Percentiles rank a stretch among this genome's conserved stretches.
Conservation (phyloP, 2,797 vertebrate genomes). For the Triplophysa bombifrons region DNA sequence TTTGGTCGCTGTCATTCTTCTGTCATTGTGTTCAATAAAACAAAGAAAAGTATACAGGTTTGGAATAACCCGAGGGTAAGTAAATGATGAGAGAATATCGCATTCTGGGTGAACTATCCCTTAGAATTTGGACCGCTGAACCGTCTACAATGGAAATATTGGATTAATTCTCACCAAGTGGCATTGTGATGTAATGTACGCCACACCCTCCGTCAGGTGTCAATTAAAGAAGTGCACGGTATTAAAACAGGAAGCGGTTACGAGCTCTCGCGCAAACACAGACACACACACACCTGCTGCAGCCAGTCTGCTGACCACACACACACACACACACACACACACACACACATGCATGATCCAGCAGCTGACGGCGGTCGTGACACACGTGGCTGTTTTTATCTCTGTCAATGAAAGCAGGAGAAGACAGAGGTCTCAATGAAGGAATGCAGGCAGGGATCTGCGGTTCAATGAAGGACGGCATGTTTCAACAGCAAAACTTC, state of each 20-base stretch:
- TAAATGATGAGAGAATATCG: no score
- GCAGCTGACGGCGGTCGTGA: neutral
- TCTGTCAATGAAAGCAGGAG: slow-evolving; percentile 2
- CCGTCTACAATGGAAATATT: no score
- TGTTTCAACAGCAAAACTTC: slow-evolving; percentile 5
- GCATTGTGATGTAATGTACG: neutral
- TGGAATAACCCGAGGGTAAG: no score
- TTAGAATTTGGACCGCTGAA: no score
- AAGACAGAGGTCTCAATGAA: slow-evolving; percentile 27
- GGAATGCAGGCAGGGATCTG: neutral
- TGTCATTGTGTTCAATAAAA: no score
- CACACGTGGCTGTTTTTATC: slow-evolving; percentile 20
- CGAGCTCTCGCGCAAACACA: neutral
- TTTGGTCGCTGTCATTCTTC: no score
- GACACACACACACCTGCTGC: neutral
- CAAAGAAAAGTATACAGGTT: no score
- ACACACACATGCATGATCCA: slow-evolving; percentile 8
- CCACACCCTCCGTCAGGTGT: neutral
- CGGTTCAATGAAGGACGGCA: neutral
- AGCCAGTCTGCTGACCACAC: neutral
- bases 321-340: slow-evolving; percentile 14
- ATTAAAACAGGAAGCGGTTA: neutral
- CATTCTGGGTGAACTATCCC: no score
- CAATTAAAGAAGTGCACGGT: neutral
- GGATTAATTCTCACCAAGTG: no score